These are phyloP conservation scores for Eilema sororculum DNA, from an alignment of 2,888 invertebrate genomes.

Conservation along the genomic window DNA sequence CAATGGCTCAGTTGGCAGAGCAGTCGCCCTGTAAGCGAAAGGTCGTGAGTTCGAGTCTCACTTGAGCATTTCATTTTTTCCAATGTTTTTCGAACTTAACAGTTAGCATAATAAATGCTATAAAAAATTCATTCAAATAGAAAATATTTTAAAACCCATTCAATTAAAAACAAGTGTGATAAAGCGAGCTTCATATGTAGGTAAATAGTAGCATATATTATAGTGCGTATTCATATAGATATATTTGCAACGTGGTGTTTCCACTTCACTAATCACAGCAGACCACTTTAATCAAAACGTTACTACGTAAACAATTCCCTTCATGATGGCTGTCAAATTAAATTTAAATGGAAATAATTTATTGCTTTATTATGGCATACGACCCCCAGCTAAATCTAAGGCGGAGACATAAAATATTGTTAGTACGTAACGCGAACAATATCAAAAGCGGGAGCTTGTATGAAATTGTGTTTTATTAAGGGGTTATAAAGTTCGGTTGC, in stretches of 20 bases:
- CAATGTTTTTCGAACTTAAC: too few species aligned
- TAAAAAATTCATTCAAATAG: too few species aligned
- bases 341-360: slow-evolving; percentile 85
- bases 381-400: slow-evolving; percentile 78
- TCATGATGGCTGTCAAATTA: slow-evolving; percentile 83
- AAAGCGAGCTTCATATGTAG: not conserved
- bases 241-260: slow-evolving; percentile 30
- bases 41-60: too few species aligned
- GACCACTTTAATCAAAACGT: slow-evolving; percentile 78
- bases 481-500: slow-evolving; percentile 81
- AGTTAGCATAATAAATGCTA: too few species aligned
- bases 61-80: too few species aligned
- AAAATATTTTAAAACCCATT: too few species aligned
- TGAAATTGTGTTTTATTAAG: slow-evolving; percentile 86
- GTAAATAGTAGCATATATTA: not conserved
- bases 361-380: slow-evolving; percentile 83
- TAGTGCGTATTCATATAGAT: not conserved
- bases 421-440: slow-evolving; percentile 71
- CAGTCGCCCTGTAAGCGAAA: too few species aligned
- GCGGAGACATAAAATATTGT: slow-evolving; percentile 82
- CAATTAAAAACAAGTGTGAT: too few species aligned
- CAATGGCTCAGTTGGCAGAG: too few species aligned
- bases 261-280: slow-evolving; percentile 64
- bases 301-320: slow-evolving; percentile 66
- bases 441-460: slow-evolving; percentile 72